Conservation (phyloP, 1,140 invertebrate genomes). For the Macrostomum lignano region DNA sequence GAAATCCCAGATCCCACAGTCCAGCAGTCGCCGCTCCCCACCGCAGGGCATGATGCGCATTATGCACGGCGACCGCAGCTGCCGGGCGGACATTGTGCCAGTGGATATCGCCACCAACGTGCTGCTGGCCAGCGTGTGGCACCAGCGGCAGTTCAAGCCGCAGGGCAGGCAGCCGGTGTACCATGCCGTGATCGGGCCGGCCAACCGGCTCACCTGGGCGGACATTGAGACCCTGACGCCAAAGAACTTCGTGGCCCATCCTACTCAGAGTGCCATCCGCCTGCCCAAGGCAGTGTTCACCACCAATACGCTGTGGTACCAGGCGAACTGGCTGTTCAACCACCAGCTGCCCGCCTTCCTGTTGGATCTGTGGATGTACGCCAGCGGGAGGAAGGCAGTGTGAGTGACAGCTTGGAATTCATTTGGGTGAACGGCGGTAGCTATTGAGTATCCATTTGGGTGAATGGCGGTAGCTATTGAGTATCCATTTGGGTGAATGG, state of each 20-base stretch:
- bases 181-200: constrained; percentile 9
- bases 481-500: too few species aligned
- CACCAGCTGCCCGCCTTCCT: constrained; percentile 21
- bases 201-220: constrained; percentile 10
- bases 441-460: too few species aligned
- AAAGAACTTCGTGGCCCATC: not conserved
- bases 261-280: constrained; percentile 5
- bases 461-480: too few species aligned
- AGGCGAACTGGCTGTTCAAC: constrained; percentile 15
- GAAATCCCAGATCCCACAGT: too few species aligned
- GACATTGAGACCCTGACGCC: not conserved
- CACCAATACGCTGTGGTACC: constrained; percentile 10
- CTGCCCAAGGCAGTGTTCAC: not conserved
- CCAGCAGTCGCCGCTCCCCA: too few species aligned
- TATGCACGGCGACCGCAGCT: constrained; percentile 40
- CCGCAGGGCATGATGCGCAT: constrained; percentile 57
- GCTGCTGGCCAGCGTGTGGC: constrained; percentile 48
- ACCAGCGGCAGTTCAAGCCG: constrained; percentile 11
- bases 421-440: too few species aligned
- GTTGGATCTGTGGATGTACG: constrained; percentile 18
- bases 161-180: constrained; percentile 4
- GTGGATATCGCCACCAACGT: constrained; percentile 66
- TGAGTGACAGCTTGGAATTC: too few species aligned
- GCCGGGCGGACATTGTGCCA: constrained; percentile 68
- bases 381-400: constrained; percentile 17